Evolutionary conservation across 2,113 vertebrate species (phyloP), one percentile per base, ranked within the genome.

Genomic region (Hemiscyllium ocellatum): DNA sequence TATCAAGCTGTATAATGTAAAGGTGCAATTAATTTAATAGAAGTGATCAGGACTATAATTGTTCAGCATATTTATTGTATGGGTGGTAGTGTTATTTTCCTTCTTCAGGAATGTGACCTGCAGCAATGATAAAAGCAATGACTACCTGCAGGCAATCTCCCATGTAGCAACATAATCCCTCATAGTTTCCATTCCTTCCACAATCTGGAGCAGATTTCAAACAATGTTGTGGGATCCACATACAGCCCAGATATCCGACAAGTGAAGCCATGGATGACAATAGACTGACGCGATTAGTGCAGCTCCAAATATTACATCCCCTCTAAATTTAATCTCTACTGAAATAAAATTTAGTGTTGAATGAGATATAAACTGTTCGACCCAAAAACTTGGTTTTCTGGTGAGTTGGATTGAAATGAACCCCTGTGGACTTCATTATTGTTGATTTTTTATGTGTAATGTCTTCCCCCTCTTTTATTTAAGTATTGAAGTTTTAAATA

Each of bases 71-170:
- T 19, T 37, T 93, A 37, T 66, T 66, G 22, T n/a, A 37, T 66
- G 61, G 56, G 89, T 66, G 61, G 61, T 66, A 66, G 61, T 90
- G 15, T 93, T 91, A 65, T 65, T 37, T 93, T 68, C 61, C 61
- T 93, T 19, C 87, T 3, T 65, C 17, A 68, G 89, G 89, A 93
- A 93, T 93, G 61, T 68, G 61, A 93, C 89, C 89, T 68, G 56
- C 89, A 68, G 61, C 89, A 93, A 37, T 93, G 61, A 66, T 66
- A 93, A 93, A 93, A 68, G 61, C 61, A 66, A 5, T 68, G 20
- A 68, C 61, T 37, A 66, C 15, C 89, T 91, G 56, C 12, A 65
- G 3, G 78, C 24, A 8, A 2, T 42, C 61, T 91, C 61, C 56
- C n/a, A 17, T 61, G 26, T 61, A 61, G 15, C 87, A 90, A 56